Base-by-base conservation (phyloP, 2,797 vertebrate genomes). In the Notolepis coatsorum region DNA sequence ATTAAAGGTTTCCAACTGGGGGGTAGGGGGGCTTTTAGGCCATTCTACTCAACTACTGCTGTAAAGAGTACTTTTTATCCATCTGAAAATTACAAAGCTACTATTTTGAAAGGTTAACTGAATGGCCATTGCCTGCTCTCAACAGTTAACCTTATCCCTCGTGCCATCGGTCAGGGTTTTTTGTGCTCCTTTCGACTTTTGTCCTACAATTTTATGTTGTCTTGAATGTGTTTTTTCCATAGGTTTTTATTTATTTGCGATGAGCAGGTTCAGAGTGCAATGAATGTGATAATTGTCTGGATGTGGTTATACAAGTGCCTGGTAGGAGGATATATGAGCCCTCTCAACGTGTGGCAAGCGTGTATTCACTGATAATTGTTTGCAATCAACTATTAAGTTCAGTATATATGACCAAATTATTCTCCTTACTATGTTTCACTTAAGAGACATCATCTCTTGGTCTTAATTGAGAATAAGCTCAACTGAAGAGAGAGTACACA, bases 281-380 rank as follows among this genome's bases (percentile, higher is more conserved):
- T 84, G 67, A 71, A 66, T 53, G 38, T 68, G 53, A 28, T 69
- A 45, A n/a, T 62, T 62, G 42, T 64, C 67, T 57, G 57, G 72
- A 70, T 71, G 70, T 73, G 73, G 74, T 86, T 75, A 79, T 78
- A 73, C 74, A 91, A 91, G 88, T 92, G 90, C 90, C 90, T 92
- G 82, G 63, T 80, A 63, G 73, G 77, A 72, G 79, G 73, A 81
- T 62, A 50, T 63, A 47, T 41, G 49, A 71, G 50, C 67, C 54
- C 61, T 68, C 38, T 43, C n/a, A 49, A 51, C 33, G 69, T 65
- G 66, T 77, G 66, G 46, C 72, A 66, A 63, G 65, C 58, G 42
- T 53, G 65, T 70, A 51, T 72, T 74, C 62, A 71, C 53, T 68
- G 42, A 74, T 81, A 12, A 71, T 50, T 56, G 59, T 57, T 62